Conservation (phyloP, 2,797 vertebrate species). For the Lutjanus argentimaculatus region DNA sequence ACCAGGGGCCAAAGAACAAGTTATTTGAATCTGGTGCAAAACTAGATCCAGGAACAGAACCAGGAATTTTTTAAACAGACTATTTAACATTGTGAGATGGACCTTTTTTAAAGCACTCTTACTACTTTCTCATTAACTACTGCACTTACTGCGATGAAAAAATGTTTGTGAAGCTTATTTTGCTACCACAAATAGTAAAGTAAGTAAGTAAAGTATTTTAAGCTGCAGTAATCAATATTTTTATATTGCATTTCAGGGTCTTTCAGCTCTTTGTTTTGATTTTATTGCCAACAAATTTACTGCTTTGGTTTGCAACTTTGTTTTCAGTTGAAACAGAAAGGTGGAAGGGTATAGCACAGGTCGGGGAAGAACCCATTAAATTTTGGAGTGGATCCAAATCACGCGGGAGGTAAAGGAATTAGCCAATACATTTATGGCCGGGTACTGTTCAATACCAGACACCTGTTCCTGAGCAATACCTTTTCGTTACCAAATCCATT, state of each 20-base stretch:
- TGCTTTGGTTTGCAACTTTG: not conserved
- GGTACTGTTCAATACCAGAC: too few relatives aligned
- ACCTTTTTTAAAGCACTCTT: not conserved
- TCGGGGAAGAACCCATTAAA: too few relatives aligned
- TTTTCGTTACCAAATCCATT: too few relatives aligned
- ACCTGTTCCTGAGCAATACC: too few relatives aligned
- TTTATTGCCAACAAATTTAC: not conserved
- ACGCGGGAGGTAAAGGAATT: too few relatives aligned
- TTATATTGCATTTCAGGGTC: not conserved
- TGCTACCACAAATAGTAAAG: not conserved
- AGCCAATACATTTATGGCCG: too few relatives aligned
- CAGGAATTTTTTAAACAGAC: slow-evolving; percentile 3
- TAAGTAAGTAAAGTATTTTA: not conserved
- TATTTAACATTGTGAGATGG: not conserved
- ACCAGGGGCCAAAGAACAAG: slow-evolving; percentile 17
- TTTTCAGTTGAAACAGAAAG: too few relatives aligned
- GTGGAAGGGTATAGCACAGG: too few relatives aligned
- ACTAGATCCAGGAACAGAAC: slow-evolving; percentile 8
- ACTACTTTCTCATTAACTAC: not conserved
- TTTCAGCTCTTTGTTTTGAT: not conserved
- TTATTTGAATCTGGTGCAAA: slow-evolving; percentile 17
- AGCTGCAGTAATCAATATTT: not conserved
- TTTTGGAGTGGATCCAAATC: too few relatives aligned
- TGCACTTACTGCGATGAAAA: not conserved
- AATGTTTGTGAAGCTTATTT: not conserved